These are phyloP conservation scores for Illadopsis cleaveri DNA, from an alignment of 2,113 vertebrate genomes.

Conservation along the genomic window DNA sequence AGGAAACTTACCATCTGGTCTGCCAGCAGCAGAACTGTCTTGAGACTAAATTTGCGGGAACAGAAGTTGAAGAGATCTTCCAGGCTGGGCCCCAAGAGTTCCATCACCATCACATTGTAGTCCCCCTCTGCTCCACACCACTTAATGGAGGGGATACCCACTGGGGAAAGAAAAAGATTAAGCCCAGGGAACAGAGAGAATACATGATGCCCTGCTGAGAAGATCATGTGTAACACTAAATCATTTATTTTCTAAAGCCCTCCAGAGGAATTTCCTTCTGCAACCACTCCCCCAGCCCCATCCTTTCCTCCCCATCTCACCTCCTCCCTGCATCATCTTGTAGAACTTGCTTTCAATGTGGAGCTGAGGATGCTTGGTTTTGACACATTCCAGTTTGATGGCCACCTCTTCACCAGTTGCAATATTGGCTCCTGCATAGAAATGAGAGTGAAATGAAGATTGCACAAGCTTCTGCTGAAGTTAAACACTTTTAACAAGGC, in stretches of 20 bases:
- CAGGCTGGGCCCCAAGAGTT: conserved; percentile 92
- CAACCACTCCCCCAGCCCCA: background rate
- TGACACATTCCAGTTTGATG: conserved; percentile 97
- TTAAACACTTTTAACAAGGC: background rate
- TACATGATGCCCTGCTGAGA: background rate
- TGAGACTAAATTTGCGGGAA: conserved; percentile 97
- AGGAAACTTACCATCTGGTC: conserved; percentile 91
- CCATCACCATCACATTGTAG: conserved; percentile 99
- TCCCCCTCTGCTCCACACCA: conserved; percentile 98
- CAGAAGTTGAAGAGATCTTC: conserved; percentile 99
- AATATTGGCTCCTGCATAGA: conserved; percentile 90
- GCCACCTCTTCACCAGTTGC: conserved; percentile 96
- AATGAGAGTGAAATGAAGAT: background rate
- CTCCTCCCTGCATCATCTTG: conserved; percentile 99
- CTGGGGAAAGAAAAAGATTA: conserved; percentile 65
- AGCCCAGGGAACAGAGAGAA: background rate
- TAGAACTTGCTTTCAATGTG: conserved; percentile 99
- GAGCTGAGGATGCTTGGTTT: conserved; percentile 96
- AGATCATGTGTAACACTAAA: background rate
- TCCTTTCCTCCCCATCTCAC: conserved; percentile 69
- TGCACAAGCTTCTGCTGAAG: background rate
- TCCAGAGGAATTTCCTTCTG: background rate
- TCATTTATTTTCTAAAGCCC: background rate
- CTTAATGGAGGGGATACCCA: conserved; percentile 97
- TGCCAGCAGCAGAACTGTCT: conserved; percentile 93